Base-by-base conservation (phyloP, 2,888 invertebrate species). In the Aricia artaxerxes region DNA sequence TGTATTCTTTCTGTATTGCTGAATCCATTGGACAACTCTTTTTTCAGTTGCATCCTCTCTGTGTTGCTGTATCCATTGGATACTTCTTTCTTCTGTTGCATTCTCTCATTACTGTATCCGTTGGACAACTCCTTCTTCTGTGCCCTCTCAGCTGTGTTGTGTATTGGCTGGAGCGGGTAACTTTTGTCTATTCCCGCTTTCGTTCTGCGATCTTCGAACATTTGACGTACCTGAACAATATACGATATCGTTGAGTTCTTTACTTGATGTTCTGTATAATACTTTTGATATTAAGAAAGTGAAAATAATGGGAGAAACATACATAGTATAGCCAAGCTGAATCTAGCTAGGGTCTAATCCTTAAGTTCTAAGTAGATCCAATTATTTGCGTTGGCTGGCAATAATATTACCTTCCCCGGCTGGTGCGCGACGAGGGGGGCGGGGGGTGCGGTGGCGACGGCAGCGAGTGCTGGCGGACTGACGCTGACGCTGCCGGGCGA, bases 171-270 rank as follows among this genome's bases (percentile, higher is more conserved):
- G 1, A 98, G 92, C 0, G 97, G 97, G 89, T 97, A 97, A 87
- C 97, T 97, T 85, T 97, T 96, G 90, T 98, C 97, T 82, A 97
- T 96, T 60, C 97, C 97, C 3, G 96, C 96, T 83, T 97, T 97
- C 35, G 94, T 93, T 64, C 97, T 95, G 44, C 97, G 95, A 88
- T 97, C 97, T 86, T 97, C 97, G 86, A 98, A 98, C 97, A 98
- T 97, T 92, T 97, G 97, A 16, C 98, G 96, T 49, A 97, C 97
- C 96, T 97, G 86, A 40, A 49, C 35, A 60, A 64, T 80, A 49
- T 9, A 49, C 72, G 60, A n/a, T 16, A 60, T n/a, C 60, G 60
- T 5, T n/a, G n/a, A 2, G 5, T 60, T 60, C 3, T n/a, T 6
- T 6, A 6, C n/a, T 60, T 0, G 49, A 9, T 49, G 49, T 24